Evolutionary conservation across 2,113 vertebrate species (phyloP), one percentile per base, ranked within the genome.

Genomic region (Xyliphius kryptos): DNA sequence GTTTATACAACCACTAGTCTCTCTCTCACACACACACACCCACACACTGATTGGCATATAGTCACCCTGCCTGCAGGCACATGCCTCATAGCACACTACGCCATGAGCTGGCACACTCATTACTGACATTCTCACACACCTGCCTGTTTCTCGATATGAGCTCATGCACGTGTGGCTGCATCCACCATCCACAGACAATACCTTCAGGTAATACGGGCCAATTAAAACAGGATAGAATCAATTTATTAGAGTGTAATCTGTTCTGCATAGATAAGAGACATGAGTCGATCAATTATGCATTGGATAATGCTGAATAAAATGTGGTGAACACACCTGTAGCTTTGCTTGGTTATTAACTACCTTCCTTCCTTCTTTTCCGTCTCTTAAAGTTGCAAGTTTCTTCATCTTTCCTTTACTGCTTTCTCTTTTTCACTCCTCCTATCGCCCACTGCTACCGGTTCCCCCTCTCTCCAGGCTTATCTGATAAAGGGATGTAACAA

Each of bases 401-500:
- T n/a, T n/a, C n/a, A n/a, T n/a, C n/a, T n/a, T n/a, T n/a, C n/a
- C n/a, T n/a, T n/a, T n/a, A n/a, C n/a, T n/a, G n/a, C n/a, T n/a
- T n/a, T n/a, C n/a, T n/a, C n/a, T 21, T 32, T 56, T 61, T 65
- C 21, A 37, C 51, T 56, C 32, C 21, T 43, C 15, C 47, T 32
- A 3, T 32, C 26, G 7, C 26, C 26, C 26, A 3, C 26, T 32
- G 4, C 7, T 32, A 9, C 37, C 2, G 56, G 4, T 6, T 59
- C 65, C 51, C 56, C 9, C 17, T 59, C 56, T 59, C 64, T 67
- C 49, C 56, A 36, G 48, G 50, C 47, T 67, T 67, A 67, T 67
- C 65, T 67, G 65, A 67, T 67, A 44, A 32, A 67, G 48, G 65
- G 65, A 67, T 67, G 65, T 52, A 60, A 67, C 22, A 56, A 59